Evolutionary conservation across 1,140 invertebrate genomes (phyloP).

Genomic region (Drosophila erecta): DNA sequence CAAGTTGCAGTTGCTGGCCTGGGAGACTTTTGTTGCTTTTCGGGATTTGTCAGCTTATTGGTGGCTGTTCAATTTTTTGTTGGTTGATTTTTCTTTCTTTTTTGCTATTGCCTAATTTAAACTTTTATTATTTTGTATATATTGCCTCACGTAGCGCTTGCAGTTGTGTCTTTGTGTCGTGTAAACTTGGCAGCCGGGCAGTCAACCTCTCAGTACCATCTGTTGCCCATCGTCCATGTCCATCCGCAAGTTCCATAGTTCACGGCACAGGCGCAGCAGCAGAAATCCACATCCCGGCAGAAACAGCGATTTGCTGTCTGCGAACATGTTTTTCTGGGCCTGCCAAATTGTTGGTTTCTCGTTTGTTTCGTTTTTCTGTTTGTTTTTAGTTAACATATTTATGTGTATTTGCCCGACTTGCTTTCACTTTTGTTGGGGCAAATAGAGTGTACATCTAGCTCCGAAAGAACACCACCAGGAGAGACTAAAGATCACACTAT

Average conservation of each 20-base stretch:
- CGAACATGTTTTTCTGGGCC: conserved; percentile 47
- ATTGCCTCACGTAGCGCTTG: conserved; percentile 50
- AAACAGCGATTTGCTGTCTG: conserved; percentile 34
- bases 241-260: conserved; percentile 16
- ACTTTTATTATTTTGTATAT: conserved; percentile 57
- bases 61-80: conserved; percentile 60
- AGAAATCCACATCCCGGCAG: conserved; percentile 38
- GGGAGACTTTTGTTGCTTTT: conserved; percentile 31
- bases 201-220: conserved; percentile 47
- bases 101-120: conserved; percentile 72
- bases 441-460: not conserved
- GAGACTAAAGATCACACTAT: not conserved
- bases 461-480: not conserved
- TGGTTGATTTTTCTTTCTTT: conserved; percentile 25
- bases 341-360: conserved; percentile 30
- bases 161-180: conserved; percentile 66
- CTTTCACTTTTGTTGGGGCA: conserved; percentile 32
- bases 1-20: conserved; percentile 14
- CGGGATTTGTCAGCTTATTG: conserved; percentile 27
- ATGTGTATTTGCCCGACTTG: conserved; percentile 16
- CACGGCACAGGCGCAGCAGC: conserved; percentile 17
- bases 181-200: conserved; percentile 58
- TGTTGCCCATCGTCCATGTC: conserved; percentile 31
- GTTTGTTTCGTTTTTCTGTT: conserved; percentile 11
- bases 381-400: conserved; percentile 36